phyloP scores from a whole-genome alignment of 92 coral and sea anemone genomes.

The Micromussa lordhowensis region DNA sequence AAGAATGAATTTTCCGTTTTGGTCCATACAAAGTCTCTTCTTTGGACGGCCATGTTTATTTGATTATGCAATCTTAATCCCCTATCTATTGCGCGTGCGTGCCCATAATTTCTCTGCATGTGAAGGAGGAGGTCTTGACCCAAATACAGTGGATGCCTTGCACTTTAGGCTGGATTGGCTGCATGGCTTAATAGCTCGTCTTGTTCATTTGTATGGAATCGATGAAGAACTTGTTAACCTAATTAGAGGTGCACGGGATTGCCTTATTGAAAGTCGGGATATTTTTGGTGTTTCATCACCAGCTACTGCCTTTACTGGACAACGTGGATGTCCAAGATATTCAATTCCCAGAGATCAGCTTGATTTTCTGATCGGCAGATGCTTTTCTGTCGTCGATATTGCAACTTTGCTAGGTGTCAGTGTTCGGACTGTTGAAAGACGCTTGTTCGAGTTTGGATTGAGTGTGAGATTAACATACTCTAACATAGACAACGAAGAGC shows the following conservation, averaged over 20 bases:
- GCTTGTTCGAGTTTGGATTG: conserved; percentile 34
- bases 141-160: conserved; percentile 20
- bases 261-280: too few relatives aligned
- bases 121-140: conserved; percentile 16
- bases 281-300: too few relatives aligned
- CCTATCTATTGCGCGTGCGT: conserved; percentile 8
- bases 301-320: neutral
- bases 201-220: conserved; percentile 23
- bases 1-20: neutral
- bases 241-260: too few relatives aligned
- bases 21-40: conserved; percentile 19
- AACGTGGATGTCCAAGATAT: conserved; percentile 23
- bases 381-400: conserved; percentile 12
- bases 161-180: conserved; percentile 51
- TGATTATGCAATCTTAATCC: conserved; percentile 25
- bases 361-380: conserved; percentile 7
- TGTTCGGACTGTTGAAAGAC: conserved; percentile 41
- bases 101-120: conserved; percentile 7
- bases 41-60: neutral
- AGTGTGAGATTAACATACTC: conserved; percentile 38
- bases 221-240: neutral
- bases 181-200: conserved; percentile 23
- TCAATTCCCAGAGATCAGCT: conserved; percentile 12
- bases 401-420: conserved; percentile 17
- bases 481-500: conserved; percentile 16